Evolutionary conservation across 2,797 vertebrate species (phyloP).

Genomic region (Rhinoraja longicauda): DNA sequence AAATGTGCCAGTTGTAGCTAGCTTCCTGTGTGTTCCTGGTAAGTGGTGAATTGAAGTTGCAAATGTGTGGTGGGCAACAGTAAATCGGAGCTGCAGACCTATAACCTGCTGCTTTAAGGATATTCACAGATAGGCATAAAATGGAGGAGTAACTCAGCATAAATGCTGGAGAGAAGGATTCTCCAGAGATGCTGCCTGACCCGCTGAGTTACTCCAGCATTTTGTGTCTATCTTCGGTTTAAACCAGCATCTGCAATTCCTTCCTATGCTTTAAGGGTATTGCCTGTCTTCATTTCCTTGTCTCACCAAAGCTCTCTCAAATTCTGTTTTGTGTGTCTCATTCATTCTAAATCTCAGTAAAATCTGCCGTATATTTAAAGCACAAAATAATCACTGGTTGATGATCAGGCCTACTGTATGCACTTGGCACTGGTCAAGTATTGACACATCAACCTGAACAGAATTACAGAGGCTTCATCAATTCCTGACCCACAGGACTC

Average conservation of each 20-base stretch:
- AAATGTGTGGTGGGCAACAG: neutral
- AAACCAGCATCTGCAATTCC: too few relatives aligned
- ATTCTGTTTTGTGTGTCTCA: too few relatives aligned
- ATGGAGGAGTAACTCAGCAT: too few relatives aligned
- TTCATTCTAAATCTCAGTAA: neutral
- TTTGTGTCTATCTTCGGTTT: too few relatives aligned
- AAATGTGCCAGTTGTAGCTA: neutral
- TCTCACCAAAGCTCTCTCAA: neutral
- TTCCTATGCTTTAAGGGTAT: neutral
- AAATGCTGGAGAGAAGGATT: too few relatives aligned
- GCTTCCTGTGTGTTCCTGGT: neutral
- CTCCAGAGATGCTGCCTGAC: too few relatives aligned
- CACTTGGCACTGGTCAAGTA: neutral
- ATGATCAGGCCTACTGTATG: neutral
- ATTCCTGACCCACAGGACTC: neutral
- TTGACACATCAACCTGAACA: neutral
- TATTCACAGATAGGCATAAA: too few relatives aligned
- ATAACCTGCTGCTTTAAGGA: neutral
- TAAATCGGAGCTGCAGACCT: neutral
- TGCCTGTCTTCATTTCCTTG: neutral
- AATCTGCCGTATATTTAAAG: neutral
- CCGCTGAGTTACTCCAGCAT: too few relatives aligned
- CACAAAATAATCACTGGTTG: neutral
- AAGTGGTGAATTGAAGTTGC: neutral
- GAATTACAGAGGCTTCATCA: neutral